A percentile compares a stretch with the other conserved stretches of the same genome.
Evolutionary conservation across 2,113 vertebrate genomes (phyloP).

Genomic region (Elachura formosa): DNA sequence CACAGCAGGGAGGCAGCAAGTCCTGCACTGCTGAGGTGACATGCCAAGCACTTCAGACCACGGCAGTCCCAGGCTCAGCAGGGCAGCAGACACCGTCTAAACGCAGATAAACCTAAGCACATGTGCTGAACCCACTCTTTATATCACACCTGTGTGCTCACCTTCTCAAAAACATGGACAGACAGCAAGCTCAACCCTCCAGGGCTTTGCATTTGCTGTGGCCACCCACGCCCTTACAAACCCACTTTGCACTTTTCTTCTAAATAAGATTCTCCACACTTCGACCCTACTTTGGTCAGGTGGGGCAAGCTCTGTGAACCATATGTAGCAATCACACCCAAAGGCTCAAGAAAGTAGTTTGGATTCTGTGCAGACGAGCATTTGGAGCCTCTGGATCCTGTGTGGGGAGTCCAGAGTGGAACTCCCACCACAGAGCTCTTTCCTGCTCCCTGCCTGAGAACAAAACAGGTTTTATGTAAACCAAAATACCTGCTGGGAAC

Average conservation of each 20-base stretch:
- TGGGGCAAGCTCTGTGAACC: neutral
- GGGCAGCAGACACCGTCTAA: neutral
- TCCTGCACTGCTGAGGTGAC: neutral
- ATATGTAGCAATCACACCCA: neutral
- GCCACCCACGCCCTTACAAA: neutral
- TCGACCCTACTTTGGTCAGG: neutral
- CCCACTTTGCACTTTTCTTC: fast-evolving
- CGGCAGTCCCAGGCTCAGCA: neutral
- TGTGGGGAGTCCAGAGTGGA: neutral
- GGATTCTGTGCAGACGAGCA: neutral
- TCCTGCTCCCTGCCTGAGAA: neutral
- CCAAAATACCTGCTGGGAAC: neutral
- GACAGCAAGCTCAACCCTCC: neutral
- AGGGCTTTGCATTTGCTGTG: neutral
- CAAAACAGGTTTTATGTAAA: neutral
- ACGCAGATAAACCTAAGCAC: neutral
- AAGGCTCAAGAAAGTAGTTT: neutral
- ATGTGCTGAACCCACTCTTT: neutral
- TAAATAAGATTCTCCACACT: neutral
- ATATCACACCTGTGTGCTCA: neutral
- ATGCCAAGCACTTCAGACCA: neutral
- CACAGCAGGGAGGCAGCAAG: neutral
- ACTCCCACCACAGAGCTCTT: neutral
- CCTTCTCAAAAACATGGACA: neutral
- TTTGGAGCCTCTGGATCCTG: neutral